Conservation (phyloP, 2,888 invertebrate species). For the Mylabris sibirica region DNA sequence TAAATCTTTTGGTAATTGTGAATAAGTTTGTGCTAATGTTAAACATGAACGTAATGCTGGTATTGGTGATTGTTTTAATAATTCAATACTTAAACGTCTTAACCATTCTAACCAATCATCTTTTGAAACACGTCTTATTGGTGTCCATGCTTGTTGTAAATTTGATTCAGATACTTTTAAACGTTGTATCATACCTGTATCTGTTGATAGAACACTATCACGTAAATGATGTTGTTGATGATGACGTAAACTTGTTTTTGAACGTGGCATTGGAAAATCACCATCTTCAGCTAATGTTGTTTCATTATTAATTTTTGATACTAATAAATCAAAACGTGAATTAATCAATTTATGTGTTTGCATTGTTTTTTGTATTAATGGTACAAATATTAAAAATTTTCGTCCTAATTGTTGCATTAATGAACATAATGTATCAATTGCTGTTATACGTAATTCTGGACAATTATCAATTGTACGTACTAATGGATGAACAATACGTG, state of each 20-base stretch:
- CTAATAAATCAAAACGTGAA: conserved; percentile 79
- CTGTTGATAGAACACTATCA: conserved; percentile 72
- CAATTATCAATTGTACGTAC: conserved; percentile 85
- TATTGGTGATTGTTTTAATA: conserved; percentile 94
- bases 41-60: conserved; percentile 92
- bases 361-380: conserved; percentile 86
- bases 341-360: conserved; percentile 81
- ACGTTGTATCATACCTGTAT: conserved; percentile 79
- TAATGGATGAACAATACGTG: conserved; percentile 93
- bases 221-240: too few species aligned
- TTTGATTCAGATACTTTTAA: conserved; percentile 84
- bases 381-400: conserved; percentile 91
- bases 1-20: conserved; percentile 92
- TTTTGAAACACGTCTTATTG: conserved; percentile 89
- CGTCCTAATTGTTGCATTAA: conserved; percentile 87
- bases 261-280: conserved; percentile 71
- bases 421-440: conserved; percentile 91
- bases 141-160: conserved; percentile 91
- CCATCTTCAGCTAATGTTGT: conserved; percentile 80
- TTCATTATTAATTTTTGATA: conserved; percentile 75
- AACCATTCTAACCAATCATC: conserved; percentile 99
- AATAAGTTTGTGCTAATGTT: conserved; percentile 91
- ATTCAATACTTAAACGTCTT: conserved; percentile 86
- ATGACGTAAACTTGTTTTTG: conserved; percentile 64
- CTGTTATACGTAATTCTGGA: conserved; percentile 77